These are phyloP conservation scores for Octodonta nipae DNA, from an alignment of 2,888 invertebrate species.

Conservation along the genomic window DNA sequence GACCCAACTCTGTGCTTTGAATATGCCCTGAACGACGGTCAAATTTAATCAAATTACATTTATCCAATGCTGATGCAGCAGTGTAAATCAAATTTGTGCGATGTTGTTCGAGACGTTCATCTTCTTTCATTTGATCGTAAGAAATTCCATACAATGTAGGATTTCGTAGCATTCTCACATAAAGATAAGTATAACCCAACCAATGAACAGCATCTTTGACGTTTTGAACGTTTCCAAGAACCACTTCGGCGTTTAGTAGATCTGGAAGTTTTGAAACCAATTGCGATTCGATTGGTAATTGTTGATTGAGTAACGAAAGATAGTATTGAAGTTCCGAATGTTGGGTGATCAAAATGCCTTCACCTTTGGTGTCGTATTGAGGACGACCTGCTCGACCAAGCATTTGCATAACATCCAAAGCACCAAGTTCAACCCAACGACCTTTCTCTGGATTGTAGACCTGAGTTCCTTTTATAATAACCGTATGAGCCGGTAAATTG, in stretches of 20 bases:
- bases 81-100: conserved; percentile 93
- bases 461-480: conserved; percentile 90
- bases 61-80: conserved; percentile 79
- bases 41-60: conserved; percentile 89
- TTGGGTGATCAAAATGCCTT: conserved; percentile 93
- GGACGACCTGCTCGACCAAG: conserved; percentile 94
- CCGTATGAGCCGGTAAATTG: conserved; percentile 96
- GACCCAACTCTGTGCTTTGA: conserved; percentile 72
- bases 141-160: conserved; percentile 83
- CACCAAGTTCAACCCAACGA: conserved; percentile 93
- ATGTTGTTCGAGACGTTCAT: conserved; percentile 74
- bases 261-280: conserved; percentile 85
- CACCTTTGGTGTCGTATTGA: conserved; percentile 95
- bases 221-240: conserved; percentile 80
- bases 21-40: conserved; percentile 84
- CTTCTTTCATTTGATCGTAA: conserved; percentile 63
- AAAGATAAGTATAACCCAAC: conserved; percentile 93
- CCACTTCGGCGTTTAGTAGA: conserved; percentile 95
- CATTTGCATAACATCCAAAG: conserved; percentile 96
- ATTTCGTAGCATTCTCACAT: conserved; percentile 78
- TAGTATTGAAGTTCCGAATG: conserved; percentile 98
- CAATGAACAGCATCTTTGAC: conserved; percentile 83
- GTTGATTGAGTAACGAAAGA: conserved; percentile 91
- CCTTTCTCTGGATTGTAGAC: conserved; percentile 98
- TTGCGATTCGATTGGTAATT: conserved; percentile 95